Conservation (phyloP, 2,888 invertebrate species). For the Oscheius sp. region DNA sequence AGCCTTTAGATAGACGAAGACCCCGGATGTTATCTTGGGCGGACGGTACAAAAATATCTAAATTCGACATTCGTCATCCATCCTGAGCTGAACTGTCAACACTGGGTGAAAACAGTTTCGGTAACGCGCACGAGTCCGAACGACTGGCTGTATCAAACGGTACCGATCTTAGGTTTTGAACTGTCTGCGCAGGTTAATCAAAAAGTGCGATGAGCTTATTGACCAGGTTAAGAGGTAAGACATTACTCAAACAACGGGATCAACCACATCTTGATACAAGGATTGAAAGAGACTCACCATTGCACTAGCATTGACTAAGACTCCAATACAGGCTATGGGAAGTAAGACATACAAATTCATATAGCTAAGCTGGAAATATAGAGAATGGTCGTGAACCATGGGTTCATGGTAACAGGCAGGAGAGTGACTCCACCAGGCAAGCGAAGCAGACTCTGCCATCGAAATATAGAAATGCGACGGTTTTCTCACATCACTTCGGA, state of each 20-base stretch:
- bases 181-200: not conserved
- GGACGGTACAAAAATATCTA: slow-evolving; percentile 68
- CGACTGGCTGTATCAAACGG: not conserved
- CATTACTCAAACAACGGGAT: not conserved
- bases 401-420: slow-evolving; percentile 67
- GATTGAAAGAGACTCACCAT: slow-evolving; percentile 50
- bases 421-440: slow-evolving; percentile 34
- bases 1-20: slow-evolving; percentile 68
- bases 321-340: slow-evolving; percentile 63
- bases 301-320: slow-evolving; percentile 65
- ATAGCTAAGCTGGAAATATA: slow-evolving; percentile 61
- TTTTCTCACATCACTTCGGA: slow-evolving; percentile 10
- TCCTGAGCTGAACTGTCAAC: slow-evolving; percentile 6
- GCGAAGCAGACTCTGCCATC: slow-evolving; percentile 29
- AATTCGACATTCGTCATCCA: slow-evolving; percentile 29
- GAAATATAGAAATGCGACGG: not conserved
- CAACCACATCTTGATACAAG: not conserved
- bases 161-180: not conserved
- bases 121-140: slow-evolving; percentile 14
- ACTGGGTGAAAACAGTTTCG: slow-evolving; percentile 15
- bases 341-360: slow-evolving; percentile 61
- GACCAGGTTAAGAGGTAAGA: not conserved
- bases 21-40: slow-evolving; percentile 69
- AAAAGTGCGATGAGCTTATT: not conserved
- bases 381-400: slow-evolving; percentile 65